Conservation (phyloP, 1,140 invertebrate genomes). For the Pogonus chalceus region DNA sequence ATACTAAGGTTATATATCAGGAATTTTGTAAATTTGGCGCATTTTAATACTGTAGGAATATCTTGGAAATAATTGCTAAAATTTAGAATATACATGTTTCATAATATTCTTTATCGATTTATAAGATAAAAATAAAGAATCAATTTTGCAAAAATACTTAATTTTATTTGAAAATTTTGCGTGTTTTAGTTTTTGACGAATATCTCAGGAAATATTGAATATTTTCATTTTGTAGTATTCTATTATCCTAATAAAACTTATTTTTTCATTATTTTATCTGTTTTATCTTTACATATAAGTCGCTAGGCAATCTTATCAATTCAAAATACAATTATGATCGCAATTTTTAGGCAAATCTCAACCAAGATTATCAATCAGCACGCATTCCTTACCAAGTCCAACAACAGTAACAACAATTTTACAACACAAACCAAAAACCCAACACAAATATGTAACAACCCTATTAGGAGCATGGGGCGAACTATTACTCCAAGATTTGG, state of each 20-base stretch:
- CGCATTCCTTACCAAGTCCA: slow-evolving; percentile 46
- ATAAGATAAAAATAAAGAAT: too few relatives aligned
- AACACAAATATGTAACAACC: slow-evolving; percentile 64
- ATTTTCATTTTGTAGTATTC: too few relatives aligned
- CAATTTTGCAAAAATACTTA: too few relatives aligned
- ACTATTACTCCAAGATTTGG: slow-evolving; percentile 65
- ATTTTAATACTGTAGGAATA: too few relatives aligned
- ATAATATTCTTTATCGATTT: too few relatives aligned
- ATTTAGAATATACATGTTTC: too few relatives aligned
- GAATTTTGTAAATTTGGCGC: too few relatives aligned
- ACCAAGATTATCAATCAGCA: slow-evolving; percentile 43
- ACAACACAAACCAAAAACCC: slow-evolving; percentile 30
- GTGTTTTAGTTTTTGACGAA: too few relatives aligned
- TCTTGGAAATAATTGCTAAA: too few relatives aligned
- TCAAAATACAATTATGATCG: background rate
- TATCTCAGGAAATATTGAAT: too few relatives aligned
- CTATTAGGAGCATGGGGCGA: slow-evolving; percentile 74
- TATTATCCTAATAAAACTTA: background rate
- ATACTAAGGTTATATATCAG: too few relatives aligned
- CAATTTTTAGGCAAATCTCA: slow-evolving; percentile 44
- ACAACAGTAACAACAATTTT: slow-evolving; percentile 39
- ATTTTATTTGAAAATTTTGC: too few relatives aligned
- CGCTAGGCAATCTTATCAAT: slow-evolving; percentile 1
- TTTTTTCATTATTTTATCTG: background rate
- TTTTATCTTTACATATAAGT: background rate